Evolutionary conservation across 2,797 vertebrate genomes (phyloP).

Genomic region (Parauchenoglanis ngamensis): DNA sequence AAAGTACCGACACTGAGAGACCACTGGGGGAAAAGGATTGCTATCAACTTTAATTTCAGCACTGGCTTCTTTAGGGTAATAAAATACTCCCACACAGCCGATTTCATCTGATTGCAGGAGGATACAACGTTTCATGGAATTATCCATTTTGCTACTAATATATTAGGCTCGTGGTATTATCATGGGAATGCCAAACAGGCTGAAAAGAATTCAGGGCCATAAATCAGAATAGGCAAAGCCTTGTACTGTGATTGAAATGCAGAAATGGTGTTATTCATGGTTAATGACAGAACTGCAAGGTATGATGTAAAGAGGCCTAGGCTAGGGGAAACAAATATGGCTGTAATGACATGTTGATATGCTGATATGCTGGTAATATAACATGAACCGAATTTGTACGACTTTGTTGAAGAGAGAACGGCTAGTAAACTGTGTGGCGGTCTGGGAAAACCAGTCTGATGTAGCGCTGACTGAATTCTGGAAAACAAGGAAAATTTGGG

Average conservation of each 20-base stretch:
- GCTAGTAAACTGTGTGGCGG: too few relatives aligned
- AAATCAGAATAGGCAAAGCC: not conserved
- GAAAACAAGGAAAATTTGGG: too few relatives aligned
- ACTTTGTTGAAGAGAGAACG: too few relatives aligned
- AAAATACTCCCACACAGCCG: not conserved
- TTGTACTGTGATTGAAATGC: not conserved
- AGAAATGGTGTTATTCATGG: not conserved
- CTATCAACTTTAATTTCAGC: conserved; percentile 24
- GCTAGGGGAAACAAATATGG: not conserved
- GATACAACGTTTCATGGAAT: not conserved
- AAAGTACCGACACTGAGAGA: not conserved
- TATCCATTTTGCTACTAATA: not conserved
- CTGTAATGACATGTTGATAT: not conserved
- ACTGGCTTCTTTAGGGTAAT: conserved; percentile 21
- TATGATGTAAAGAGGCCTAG: not conserved
- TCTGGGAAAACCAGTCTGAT: too few relatives aligned
- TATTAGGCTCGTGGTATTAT: not conserved
- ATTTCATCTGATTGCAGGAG: conserved; percentile 9
- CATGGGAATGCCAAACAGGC: not conserved
- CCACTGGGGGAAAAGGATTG: not conserved
- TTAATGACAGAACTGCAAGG: not conserved
- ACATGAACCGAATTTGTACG: too few relatives aligned
- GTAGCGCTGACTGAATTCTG: too few relatives aligned
- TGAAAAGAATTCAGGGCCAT: not conserved
- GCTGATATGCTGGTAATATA: not conserved